These are phyloP conservation scores for Myiagra hebetior DNA, from an alignment of 2,113 vertebrate genomes.

Conservation along the genomic window DNA sequence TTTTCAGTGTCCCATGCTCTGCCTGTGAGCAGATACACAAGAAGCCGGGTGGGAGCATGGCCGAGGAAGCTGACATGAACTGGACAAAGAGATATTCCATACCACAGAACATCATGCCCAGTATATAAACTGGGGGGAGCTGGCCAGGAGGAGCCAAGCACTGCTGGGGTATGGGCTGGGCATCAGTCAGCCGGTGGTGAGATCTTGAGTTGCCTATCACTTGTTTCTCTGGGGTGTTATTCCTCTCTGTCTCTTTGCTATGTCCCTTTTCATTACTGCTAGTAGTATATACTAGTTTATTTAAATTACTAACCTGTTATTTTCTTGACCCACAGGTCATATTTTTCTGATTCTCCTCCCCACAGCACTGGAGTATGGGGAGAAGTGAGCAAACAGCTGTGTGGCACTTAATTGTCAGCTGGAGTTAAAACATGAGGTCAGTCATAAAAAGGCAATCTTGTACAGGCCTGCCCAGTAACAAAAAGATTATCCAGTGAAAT, in stretches of 20 bases:
- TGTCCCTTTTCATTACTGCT: not conserved
- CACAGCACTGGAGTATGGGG: rapidly evolving
- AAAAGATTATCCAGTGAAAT: not conserved
- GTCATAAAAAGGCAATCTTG: not conserved
- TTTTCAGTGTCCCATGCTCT: not conserved
- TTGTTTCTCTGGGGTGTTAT: not conserved
- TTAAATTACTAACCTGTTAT: not conserved
- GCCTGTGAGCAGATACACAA: not conserved
- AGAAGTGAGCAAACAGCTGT: not conserved
- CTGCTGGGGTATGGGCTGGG: not conserved
- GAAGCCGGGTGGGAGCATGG: not conserved
- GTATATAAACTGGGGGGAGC: not conserved
- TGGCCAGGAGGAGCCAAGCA: not conserved
- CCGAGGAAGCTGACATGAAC: not conserved
- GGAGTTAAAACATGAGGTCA: not conserved
- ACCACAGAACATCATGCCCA: not conserved
- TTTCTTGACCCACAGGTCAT: not conserved
- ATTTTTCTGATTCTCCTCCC: not conserved
- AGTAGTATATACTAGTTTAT: not conserved
- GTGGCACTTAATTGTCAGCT: not conserved
- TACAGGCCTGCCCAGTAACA: not conserved
- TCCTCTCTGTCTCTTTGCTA: not conserved
- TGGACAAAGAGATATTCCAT: not conserved
- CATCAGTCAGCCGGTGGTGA: not conserved
- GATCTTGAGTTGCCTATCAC: not conserved